Conservation (phyloP, 2,113 vertebrate genomes). For the Mustela lutreola region DNA sequence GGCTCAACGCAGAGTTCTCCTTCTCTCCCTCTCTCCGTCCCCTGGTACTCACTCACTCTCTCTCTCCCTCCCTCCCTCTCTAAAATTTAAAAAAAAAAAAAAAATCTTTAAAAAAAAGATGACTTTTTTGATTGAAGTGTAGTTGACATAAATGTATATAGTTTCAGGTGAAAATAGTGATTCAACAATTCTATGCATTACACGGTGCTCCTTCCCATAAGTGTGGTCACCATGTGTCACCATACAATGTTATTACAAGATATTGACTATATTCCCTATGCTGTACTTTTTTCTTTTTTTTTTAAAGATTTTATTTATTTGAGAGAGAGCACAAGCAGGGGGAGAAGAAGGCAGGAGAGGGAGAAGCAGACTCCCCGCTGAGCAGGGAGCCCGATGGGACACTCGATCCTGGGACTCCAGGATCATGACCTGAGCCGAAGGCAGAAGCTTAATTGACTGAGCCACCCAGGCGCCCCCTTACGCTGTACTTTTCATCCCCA, state of each 20-base stretch:
- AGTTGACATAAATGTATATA: background rate
- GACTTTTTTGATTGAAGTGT: background rate
- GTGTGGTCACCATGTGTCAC: background rate
- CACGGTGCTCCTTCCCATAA: background rate
- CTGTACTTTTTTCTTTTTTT: background rate
- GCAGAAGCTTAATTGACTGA: background rate
- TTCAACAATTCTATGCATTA: background rate
- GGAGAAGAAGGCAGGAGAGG: background rate
- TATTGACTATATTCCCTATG: background rate
- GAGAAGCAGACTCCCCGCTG: background rate
- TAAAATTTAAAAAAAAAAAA: background rate
- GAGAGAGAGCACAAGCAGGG: background rate
- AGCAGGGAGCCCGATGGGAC: background rate
- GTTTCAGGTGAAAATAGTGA: background rate
- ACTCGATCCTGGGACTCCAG: no score
- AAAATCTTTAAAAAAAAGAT: background rate
- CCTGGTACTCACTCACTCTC: background rate
- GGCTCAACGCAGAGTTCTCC: background rate
- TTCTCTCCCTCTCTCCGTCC: background rate
- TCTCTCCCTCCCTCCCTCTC: background rate
- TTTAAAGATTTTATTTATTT: no score
- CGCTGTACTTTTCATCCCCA: no score
- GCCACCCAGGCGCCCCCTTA: no score
- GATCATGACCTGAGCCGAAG: background rate
- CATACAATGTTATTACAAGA: background rate